Evolutionary conservation across 1,140 invertebrate genomes (phyloP), one percentile per base, ranked within the genome.

Genomic region (Hesperophylax magnus): DNA sequence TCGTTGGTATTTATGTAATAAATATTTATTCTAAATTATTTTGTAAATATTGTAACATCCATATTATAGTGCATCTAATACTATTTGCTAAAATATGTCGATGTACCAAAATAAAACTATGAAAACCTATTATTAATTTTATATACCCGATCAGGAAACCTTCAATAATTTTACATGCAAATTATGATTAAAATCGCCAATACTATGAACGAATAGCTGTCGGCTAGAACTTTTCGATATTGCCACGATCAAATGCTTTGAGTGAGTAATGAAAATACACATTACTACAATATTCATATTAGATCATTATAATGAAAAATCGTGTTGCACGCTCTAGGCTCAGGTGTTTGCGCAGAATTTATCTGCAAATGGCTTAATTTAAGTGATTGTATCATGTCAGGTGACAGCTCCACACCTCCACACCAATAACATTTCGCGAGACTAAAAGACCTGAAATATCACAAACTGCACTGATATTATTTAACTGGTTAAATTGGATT

Each of bases 271-370:
- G 67, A 47, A 72, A 77, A 47, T 65, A 27, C 61, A 31, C 75
- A 11, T 47, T 47, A 20, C 47, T 60, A 24, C 20, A 65, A 65
- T 77, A 63, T 77, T 61, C 75, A 65, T 77, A 77, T 77, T 77
- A 77, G 60, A 77, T 77, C 61, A 77, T 61, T 65, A 63, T 77
- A 47, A 63, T 77, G 75, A 77, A 77, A 77, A 65, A 77, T 77
- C 75, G 75, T 77, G 75, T 77, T 77, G 58, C 75, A 77, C 75
- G 75, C 58, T 52, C n/a, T 34, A 24, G 34, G 20, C 65, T 18
- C 69, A 72, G 69, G 69, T 72, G 39, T 34, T 34, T 67, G 34
- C 39, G 11, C 11, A 4, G 63, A 27, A 67, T n/a, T 72, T 72
- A 52, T 63, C 39, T 52, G 60, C n/a, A 52, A 77, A 77, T 77